Percentiles rank a stretch among this genome's conserved stretches.
phyloP scores from a whole-genome alignment of 2,113 vertebrate species.

The Piprites chloris region DNA sequence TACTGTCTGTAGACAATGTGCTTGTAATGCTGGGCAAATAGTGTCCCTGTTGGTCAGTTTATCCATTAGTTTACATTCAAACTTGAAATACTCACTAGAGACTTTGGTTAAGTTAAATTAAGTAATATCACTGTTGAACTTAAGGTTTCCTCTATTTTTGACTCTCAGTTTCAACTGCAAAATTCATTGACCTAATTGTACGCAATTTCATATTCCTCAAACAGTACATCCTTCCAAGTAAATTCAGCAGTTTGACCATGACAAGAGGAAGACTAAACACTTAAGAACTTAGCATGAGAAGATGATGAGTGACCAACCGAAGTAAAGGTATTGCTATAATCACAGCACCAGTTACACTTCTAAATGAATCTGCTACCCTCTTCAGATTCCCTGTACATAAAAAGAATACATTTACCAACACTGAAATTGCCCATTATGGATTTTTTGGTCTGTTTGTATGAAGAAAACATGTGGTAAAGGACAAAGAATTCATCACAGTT shows the following conservation, averaged over 20 bases:
- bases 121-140: slow-evolving; percentile 78
- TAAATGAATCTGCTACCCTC: slow-evolving; percentile 66
- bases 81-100: slow-evolving; percentile 80
- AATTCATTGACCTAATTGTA: slow-evolving; percentile 75
- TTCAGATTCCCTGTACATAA: slow-evolving; percentile 64
- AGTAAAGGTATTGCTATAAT: slow-evolving; percentile 78
- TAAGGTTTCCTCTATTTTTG: slow-evolving; percentile 61
- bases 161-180: slow-evolving; percentile 71
- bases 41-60: slow-evolving; percentile 80
- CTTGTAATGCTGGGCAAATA: slow-evolving; percentile 73
- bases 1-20: slow-evolving; percentile 72
- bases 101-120: slow-evolving; percentile 93
- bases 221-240: slow-evolving; percentile 80
- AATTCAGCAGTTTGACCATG: slow-evolving; percentile 70
- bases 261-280: slow-evolving; percentile 72
- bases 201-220: slow-evolving; percentile 68
- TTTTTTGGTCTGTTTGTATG: slow-evolving; percentile 77
- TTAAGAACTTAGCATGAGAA: slow-evolving; percentile 58
- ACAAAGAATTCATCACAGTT: slow-evolving; percentile 78
- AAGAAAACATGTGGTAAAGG: slow-evolving; percentile 53
- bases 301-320: slow-evolving; percentile 59
- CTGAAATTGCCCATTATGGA: slow-evolving; percentile 65
- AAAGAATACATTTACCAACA: slow-evolving; percentile 61
- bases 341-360: slow-evolving; percentile 79
- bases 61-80: slow-evolving; percentile 87